Percentiles rank a stretch among this genome's conserved stretches.
Evolutionary conservation across 1,140 invertebrate genomes (phyloP).

Genomic region (Drosophila repletoides): DNA sequence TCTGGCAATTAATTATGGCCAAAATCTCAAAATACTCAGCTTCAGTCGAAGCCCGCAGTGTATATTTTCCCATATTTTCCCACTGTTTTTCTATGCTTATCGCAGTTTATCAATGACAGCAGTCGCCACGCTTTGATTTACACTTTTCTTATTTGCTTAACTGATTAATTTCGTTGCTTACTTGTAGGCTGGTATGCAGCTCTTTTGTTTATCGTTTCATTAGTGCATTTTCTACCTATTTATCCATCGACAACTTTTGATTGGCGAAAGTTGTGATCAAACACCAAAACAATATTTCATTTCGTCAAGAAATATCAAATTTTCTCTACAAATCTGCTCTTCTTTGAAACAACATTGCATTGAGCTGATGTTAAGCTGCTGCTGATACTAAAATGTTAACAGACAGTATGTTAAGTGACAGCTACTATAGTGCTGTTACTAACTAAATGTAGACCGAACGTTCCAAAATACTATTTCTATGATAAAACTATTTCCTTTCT

Average conservation of each 20-base stretch:
- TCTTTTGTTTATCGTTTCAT: slow-evolving; percentile 25
- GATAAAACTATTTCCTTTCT: too few relatives aligned
- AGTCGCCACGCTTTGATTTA: slow-evolving; percentile 28
- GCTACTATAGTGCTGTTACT: too few relatives aligned
- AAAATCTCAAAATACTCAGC: slow-evolving; percentile 29
- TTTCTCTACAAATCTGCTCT: too few relatives aligned
- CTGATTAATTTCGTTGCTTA: slow-evolving; percentile 53
- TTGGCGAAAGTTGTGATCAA: neutral
- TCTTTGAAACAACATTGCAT: too few relatives aligned
- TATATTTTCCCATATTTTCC: slow-evolving; percentile 42
- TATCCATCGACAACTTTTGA: neutral
- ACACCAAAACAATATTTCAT: too few relatives aligned
- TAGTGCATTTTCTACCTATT: slow-evolving; percentile 3
- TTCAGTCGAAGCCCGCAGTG: slow-evolving; percentile 1
- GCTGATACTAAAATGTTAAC: too few relatives aligned
- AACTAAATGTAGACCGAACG: too few relatives aligned
- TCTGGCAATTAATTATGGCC: slow-evolving; percentile 56
- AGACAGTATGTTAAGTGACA: too few relatives aligned
- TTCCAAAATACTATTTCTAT: too few relatives aligned
- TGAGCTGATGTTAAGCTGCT: too few relatives aligned
- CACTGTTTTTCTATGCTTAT: slow-evolving; percentile 48
- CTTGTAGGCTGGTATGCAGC: neutral
- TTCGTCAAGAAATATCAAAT: too few relatives aligned
- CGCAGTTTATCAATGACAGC: slow-evolving; percentile 30
- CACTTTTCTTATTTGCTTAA: slow-evolving; percentile 49